Percentiles rank a stretch among this genome's conserved stretches.
Evolutionary conservation across 2,797 vertebrate genomes (phyloP).

Genomic region (Spinus pinus): DNA sequence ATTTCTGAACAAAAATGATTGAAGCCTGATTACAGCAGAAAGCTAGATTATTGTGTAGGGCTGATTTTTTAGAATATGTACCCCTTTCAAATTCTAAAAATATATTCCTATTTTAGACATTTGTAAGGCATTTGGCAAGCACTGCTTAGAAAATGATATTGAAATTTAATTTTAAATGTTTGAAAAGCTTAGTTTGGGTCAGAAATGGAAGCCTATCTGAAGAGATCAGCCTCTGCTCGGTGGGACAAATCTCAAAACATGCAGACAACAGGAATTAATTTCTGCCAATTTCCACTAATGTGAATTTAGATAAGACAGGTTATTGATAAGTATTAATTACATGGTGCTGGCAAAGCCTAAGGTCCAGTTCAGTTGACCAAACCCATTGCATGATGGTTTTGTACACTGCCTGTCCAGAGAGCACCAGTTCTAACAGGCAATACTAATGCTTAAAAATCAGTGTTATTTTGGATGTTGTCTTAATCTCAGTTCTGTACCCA

Average conservation of each 20-base stretch:
- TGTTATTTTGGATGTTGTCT: background rate
- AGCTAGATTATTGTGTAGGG: background rate
- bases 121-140: conserved; percentile 33
- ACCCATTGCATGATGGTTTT: background rate
- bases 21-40: conserved; percentile 22
- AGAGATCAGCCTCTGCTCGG: background rate
- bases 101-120: conserved; percentile 13
- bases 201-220: conserved; percentile 9
- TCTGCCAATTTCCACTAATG: background rate
- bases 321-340: background rate
- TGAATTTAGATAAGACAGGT: background rate
- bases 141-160: background rate
- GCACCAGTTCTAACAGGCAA: background rate
- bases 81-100: conserved; percentile 33
- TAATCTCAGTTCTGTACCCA: background rate
- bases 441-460: background rate
- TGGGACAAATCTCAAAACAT: background rate
- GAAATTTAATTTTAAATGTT: background rate
- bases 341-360: background rate
- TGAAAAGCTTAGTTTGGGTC: conserved; percentile 14
- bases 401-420: background rate
- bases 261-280: background rate
- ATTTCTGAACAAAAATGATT: conserved; percentile 26
- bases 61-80: background rate
- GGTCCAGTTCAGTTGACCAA: background rate